Evolutionary conservation across 2,888 invertebrate genomes (phyloP), one percentile per base, ranked within the genome.

Genomic region (Spialia ferax): DNA sequence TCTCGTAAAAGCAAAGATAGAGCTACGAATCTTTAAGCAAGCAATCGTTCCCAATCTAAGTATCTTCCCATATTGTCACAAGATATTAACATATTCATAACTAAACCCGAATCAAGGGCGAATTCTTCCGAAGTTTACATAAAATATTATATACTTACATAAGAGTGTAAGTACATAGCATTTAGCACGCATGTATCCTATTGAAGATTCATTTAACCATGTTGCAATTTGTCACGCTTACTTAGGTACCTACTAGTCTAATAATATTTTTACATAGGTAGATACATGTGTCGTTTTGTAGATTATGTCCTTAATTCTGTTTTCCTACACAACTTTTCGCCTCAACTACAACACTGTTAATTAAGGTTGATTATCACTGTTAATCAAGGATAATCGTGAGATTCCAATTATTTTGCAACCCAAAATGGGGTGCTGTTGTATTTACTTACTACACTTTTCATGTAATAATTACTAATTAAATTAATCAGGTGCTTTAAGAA

Each of bases 11-110:
- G 42, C 42, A 42, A 42, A 15, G 42, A 42, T 42, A 26, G 2
- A 13, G 35, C 35, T 35, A 35, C 35, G 6, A 15, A 42, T 42
- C 42, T 0, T 15, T 15, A 42, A 48, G 20, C 48, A 20, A 50
- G 10, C 35, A 32, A n/a, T n/a, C 20, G 55, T 48, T 45, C 63
- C 48, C 45, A 56, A 63, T 69, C 54, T 68, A 67, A 66, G 71
- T 69, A 67, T 69, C 57, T 71, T 73, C 73, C 72, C 69, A 70
- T 79, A 78, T 82, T 79, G 75, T 74, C 76, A 66, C 70, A 80
- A 79, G 68, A 70, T 73, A 76, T 83, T 84, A 83, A 64, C 82
- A 75, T 70, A 70, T 69, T 71, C 63, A 69, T 71, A 74, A 76
- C 70, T 75, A 74, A 74, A 77, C 75, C 73, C 79, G 74, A 79